Evolutionary conservation across 2,113 vertebrate genomes (phyloP), one percentile per base, ranked within the genome.

Genomic region (Periophthalmodon schlosseri): DNA sequence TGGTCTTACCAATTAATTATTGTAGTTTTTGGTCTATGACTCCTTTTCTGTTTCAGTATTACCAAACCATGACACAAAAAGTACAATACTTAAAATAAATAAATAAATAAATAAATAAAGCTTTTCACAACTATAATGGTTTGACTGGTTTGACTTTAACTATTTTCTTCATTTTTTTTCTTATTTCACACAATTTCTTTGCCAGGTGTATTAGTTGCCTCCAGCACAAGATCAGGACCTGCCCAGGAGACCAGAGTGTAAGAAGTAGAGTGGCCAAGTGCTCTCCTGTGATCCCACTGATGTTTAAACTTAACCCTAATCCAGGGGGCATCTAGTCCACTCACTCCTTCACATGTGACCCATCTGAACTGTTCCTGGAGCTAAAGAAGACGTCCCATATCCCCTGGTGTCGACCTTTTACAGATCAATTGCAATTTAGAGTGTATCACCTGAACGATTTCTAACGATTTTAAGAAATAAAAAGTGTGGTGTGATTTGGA

Each of bases 221-320:
- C 39, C 10, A 44, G 9, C 8, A 10, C 16, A 18, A 1, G 49
- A 52, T 1, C 49, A 20, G 3, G 6, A 16, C 39, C 9, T 18
- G 18, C 49, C 49, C 16, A 52, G 49, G 16, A 52, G 49, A 52
- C 36, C n/a, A 20, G 69, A 73, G 64, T 44, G 65, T 60, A 73
- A 33, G 21, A 28, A 80, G 78, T 63, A 20, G 68, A 74, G 80
- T 72, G 68, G 74, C 81, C 78, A 86, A 77, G 89, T 88, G 77
- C 79, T 88, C 83, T 77, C 24, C 72, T 84, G 74, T 77, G 74
- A 44, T 44, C 39, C 9, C 39, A 44, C 39, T 44, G 8, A 89
- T 86, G 86, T 88, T 69, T 66, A 13, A 85, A 83, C 80, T 88
- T 83, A 81, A 69, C 80, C 82, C 9, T 89, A 92, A 92, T 93